Conservation (phyloP, 2,113 vertebrate genomes). For the Lonchura striata region DNA sequence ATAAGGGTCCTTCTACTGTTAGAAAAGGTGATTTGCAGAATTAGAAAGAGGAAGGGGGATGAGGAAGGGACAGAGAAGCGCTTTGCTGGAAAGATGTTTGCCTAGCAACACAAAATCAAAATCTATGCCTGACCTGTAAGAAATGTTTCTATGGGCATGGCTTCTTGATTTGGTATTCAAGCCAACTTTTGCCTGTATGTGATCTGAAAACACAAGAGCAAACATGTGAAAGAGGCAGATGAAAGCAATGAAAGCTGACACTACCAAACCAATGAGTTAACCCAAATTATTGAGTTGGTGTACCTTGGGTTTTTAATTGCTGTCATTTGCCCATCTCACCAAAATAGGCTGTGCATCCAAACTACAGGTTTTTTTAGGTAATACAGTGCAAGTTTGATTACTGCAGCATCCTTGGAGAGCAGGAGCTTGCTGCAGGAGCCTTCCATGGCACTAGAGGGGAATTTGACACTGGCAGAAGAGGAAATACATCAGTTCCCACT, state of each 20-base stretch:
- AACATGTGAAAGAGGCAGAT: conserved; percentile 14
- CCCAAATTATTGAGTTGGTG: neutral
- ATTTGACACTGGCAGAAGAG: neutral
- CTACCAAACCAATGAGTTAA: neutral
- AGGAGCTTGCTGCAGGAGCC: neutral
- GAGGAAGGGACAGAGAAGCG: neutral
- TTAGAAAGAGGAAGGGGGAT: neutral
- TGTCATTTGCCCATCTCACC: neutral
- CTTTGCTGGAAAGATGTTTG: conserved; percentile 7
- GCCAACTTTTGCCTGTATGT: conserved; percentile 10
- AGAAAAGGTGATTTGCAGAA: neutral
- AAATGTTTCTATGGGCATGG: neutral
- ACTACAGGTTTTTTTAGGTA: neutral
- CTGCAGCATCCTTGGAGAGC: neutral
- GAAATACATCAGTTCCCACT: neutral
- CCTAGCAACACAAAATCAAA: conserved; percentile 15
- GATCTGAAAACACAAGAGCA: conserved; percentile 54
- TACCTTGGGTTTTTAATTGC: neutral
- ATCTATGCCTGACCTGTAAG: conserved; percentile 1
- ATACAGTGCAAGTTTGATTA: neutral
- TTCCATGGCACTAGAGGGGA: neutral
- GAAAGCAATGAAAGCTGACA: neutral
- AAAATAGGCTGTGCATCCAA: neutral
- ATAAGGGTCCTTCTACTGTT: neutral
- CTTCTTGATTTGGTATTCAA: conserved; percentile 36